These are phyloP conservation scores for Platorchestia sp. DNA, from an alignment of 1,140 invertebrate species.

Conservation along the genomic window DNA sequence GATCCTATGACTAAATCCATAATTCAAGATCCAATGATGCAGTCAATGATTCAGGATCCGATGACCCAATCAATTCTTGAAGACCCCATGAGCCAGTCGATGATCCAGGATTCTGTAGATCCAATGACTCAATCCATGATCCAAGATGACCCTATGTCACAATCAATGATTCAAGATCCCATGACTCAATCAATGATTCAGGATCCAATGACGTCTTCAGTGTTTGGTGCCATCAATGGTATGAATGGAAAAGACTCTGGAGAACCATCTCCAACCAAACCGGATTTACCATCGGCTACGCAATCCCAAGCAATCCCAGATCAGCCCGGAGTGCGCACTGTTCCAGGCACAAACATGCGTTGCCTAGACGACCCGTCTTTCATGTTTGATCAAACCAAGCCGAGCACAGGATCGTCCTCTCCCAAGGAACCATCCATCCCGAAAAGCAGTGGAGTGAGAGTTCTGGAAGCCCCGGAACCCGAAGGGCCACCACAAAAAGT, in stretches of 20 bases:
- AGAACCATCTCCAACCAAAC: slow-evolving; percentile 67
- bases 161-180: slow-evolving; percentile 49
- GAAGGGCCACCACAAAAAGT: slow-evolving; percentile 33
- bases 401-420: not conserved
- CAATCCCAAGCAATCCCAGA: slow-evolving; percentile 55
- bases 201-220: slow-evolving; percentile 67
- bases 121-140: slow-evolving; percentile 10
- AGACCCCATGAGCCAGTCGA: slow-evolving; percentile 36
- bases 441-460: slow-evolving; percentile 26
- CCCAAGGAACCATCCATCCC: not conserved
- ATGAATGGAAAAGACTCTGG: slow-evolving; percentile 67
- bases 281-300: slow-evolving; percentile 68
- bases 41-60: slow-evolving; percentile 44
- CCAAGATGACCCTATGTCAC: slow-evolving; percentile 31
- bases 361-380: slow-evolving; percentile 75
- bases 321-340: slow-evolving; percentile 69
- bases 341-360: slow-evolving; percentile 73
- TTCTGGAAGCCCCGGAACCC: slow-evolving; percentile 39
- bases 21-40: slow-evolving; percentile 49
- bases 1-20: slow-evolving; percentile 21
- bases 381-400: slow-evolving; percentile 71
- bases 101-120: slow-evolving; percentile 11
- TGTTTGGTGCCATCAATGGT: slow-evolving; percentile 67
- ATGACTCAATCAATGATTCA: slow-evolving; percentile 49
- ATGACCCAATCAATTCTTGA: not conserved